Evolutionary conservation across 2,797 vertebrate species (phyloP).

Genomic region (Macropodus opercularis): DNA sequence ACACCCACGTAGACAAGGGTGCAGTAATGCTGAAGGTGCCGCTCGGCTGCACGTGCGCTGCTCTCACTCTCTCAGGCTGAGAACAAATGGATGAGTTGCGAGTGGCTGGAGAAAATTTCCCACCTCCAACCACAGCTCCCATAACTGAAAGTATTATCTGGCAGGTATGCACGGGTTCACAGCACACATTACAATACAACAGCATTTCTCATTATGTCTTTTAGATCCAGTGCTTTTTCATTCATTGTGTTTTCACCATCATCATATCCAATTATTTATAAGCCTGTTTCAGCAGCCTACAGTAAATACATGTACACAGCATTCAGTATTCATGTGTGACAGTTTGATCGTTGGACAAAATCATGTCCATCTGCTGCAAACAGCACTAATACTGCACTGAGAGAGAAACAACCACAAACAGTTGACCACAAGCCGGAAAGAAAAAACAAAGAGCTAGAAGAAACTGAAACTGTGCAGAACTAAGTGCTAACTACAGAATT

Average conservation of each 20-base stretch:
- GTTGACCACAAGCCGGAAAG: neutral
- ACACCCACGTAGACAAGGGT: constrained; percentile 62
- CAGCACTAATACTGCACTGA: neutral
- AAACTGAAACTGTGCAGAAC: neutral
- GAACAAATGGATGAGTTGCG: constrained; percentile 51
- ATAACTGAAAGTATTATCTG: constrained; percentile 12
- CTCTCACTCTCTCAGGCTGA: constrained; percentile 45
- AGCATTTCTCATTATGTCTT: neutral
- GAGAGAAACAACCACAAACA: neutral
- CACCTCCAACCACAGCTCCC: constrained; percentile 36
- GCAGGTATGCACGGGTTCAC: constrained; percentile 9
- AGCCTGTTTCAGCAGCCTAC: too few species aligned
- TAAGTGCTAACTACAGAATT: neutral
- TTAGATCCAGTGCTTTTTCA: neutral
- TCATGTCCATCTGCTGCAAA: neutral
- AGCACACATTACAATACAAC: constrained; percentile 8
- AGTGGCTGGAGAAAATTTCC: constrained; percentile 45
- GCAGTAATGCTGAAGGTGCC: constrained; percentile 48
- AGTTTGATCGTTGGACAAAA: neutral
- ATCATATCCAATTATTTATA: too few species aligned
- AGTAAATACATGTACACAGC: too few species aligned
- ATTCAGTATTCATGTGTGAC: too few species aligned
- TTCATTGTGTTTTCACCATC: too few species aligned
- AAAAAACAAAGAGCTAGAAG: neutral
- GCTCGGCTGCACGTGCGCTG: constrained; percentile 31